phyloP scores from a whole-genome alignment of 2,113 vertebrate genomes.

The human (Homo sapiens) region GRCh38 chr7:28576001-28576500 shows the following conservation, averaged over 20 bases:
- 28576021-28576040: neutral
- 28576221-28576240: neutral
- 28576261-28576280: neutral
- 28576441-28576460: neutral
- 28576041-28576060: neutral
- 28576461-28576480: neutral
- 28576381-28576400: neutral
- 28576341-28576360: neutral
- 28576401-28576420: neutral
- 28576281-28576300: neutral
- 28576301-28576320: neutral
- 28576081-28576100: neutral
- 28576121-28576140: neutral
- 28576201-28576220: neutral
- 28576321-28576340: neutral
- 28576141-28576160: neutral
- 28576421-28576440: neutral
- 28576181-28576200: neutral
- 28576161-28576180: neutral
- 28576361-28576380: neutral
- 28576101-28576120: neutral
- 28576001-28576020: constrained; percentile 27
- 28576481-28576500: neutral
- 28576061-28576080: neutral
- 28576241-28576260: neutral